Evolutionary conservation across 2,888 invertebrate species (phyloP), one percentile per base, ranked within the genome.

Genomic region (Blastobasis lacticolella): DNA sequence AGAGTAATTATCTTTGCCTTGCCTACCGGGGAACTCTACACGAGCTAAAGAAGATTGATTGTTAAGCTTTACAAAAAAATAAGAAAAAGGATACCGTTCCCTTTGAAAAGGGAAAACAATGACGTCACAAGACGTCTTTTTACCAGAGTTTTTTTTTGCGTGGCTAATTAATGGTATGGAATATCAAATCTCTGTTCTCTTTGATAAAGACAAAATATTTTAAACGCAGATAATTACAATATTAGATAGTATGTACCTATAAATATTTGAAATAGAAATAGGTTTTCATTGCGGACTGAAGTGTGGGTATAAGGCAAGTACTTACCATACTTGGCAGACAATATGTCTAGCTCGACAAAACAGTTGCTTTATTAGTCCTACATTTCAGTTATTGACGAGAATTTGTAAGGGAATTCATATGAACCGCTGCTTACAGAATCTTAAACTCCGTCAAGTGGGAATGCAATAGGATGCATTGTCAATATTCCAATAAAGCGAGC

Each of bases 1-100:
- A 23, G 23, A 23, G 23, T 23, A 23, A 23, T 23, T 23, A 23
- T 23, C 23, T 23, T 23, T 23, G 23, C 23, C 23, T 23, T 23
- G 23, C 23, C 23, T 23, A 23, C 23, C 23, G 23, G 23, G 23
- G 23, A 23, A 37, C 46, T 36, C 23, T 23, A 23, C 23, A 23
- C 23, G 43, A 44, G 37, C 55, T 57, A 55, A 53, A 57, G 57
- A 57, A 57, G 57, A 57, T 57, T 57, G 57, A 57, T 57, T 54
- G 48, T 51, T 52, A 50, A 53, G 49, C 50, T 52, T 50, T 45
- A 23, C 23, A 23, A 23, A 23, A 23, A 23, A 23, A 23, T 23
- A 23, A 23, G n/a, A 54, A 51, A 46, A 37, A 46, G 40, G 42
- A 43, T 38, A 10, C 43, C 50, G 42, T 41, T 42, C 23, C 48